Evolutionary conservation across 1,140 invertebrate species (phyloP), one percentile per base, ranked within the genome.

Genomic region (Drosophila trapezifrons): DNA sequence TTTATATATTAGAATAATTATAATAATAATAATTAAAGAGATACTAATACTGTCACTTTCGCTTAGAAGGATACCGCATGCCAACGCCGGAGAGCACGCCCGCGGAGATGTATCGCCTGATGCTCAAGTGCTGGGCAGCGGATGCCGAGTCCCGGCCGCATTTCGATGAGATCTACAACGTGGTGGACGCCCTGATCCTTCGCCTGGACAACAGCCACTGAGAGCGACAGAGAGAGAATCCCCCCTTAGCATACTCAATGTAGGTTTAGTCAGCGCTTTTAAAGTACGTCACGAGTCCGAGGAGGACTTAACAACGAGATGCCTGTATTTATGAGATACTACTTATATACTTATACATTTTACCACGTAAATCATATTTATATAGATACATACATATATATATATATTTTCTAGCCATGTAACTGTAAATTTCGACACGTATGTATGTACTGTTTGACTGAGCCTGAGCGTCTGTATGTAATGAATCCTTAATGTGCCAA

Each of bases 61-160:
- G 27, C 15, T 25, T 35, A 60, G 32, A 25, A 97, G 98, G 98
- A 20, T 99, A 98, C 92, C 93, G 98, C 76, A 98, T 99, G 96
- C 97, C 97, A 57, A 95, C 97, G 3, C 97, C 98, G 1, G 96
- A 97, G 72, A 95, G 95, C 42, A 97, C 96, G 47, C 96, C 97
- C 0, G 96, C 97, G 17, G 96, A 97, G 90, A 96, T 98, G 92
- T 98, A 99, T 91, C 93, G 95, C 65, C 93, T 99, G 55, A 98
- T 99, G 98, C 92, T 97, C 42, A 94, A 96, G 70, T 99, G 97
- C 89, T 99, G 98, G 98, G 96, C 98, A 87, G 97, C 98, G 85
- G 95, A 98, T 77, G 96, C 98, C 3, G 97, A 98, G 73, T 96
- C 96, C 82, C 94, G 98, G 76, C 98, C 97, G 10, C 97, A 98